Conservation (phyloP, 2,888 invertebrate genomes). For the Stictocephala bisonia region DNA sequence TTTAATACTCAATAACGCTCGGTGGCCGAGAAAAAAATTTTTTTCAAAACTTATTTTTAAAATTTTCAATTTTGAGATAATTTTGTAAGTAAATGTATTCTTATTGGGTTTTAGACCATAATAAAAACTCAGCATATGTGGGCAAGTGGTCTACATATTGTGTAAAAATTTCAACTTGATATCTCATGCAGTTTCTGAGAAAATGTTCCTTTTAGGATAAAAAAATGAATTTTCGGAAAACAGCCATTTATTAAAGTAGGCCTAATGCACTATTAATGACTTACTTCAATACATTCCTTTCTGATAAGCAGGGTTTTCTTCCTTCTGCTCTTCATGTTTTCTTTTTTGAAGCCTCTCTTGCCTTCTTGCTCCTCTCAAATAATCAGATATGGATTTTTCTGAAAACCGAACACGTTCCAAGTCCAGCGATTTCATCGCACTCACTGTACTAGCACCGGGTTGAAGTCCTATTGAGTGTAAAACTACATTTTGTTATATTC, state of each 20-base stretch:
- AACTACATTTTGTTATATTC: constrained; percentile 13
- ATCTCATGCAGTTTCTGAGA: not conserved
- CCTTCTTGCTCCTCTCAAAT: constrained; percentile 7
- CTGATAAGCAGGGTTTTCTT: constrained; percentile 27
- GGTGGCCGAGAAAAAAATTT: not conserved
- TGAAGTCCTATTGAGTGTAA: not conserved
- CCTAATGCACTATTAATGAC: not conserved
- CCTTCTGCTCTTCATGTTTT: not conserved
- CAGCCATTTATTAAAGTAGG: not conserved
- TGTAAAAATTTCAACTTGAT: constrained; percentile 9
- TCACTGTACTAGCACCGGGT: not conserved
- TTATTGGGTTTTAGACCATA: not conserved
- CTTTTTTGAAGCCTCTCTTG: constrained; percentile 18
- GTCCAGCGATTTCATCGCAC: constrained; percentile 14
- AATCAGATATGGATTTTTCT: constrained; percentile 1
- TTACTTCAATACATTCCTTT: constrained; percentile 21
- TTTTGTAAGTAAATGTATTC: not conserved
- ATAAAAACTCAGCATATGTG: not conserved
- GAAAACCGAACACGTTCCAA: constrained; percentile 3
- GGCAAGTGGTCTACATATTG: not conserved
- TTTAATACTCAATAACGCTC: not conserved
- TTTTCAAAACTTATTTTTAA: not conserved
- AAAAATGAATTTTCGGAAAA: not conserved
- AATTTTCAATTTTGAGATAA: not conserved
- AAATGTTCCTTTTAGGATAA: too few relatives aligned